These are phyloP conservation scores for Cotesia chilonis DNA, from an alignment of 1,140 invertebrate genomes.

Conservation along the genomic window DNA sequence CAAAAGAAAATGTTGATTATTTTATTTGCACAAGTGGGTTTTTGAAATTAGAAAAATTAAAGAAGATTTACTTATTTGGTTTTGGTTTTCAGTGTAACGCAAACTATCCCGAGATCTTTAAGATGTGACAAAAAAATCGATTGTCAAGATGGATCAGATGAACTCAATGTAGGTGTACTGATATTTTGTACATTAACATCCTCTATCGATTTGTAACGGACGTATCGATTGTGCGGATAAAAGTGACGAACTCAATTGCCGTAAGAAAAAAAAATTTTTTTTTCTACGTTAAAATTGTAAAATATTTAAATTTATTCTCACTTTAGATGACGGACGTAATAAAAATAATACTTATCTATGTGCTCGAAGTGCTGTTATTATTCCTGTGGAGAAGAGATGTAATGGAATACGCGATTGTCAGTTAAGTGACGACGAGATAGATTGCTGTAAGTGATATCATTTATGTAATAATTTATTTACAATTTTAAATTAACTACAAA, in stretches of 20 bases:
- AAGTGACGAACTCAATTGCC: constrained; percentile 79
- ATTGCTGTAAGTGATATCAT: constrained; percentile 70
- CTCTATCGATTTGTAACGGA: constrained; percentile 77
- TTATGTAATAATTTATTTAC: too few species aligned
- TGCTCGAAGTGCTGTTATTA: constrained; percentile 68
- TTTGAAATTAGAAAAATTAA: background rate
- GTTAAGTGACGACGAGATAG: constrained; percentile 75
- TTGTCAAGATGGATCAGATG: constrained; percentile 85
- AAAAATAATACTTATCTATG: constrained; percentile 68
- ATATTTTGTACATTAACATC: constrained; percentile 69
- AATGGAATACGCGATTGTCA: constrained; percentile 70
- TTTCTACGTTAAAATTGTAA: constrained; percentile 9
- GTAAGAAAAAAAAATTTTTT: constrained; percentile 52
- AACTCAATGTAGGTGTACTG: constrained; percentile 77
- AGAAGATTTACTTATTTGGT: constrained; percentile 13
- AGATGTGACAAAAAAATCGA: constrained; percentile 77
- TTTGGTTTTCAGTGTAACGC: constrained; percentile 68
- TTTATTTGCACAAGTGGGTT: background rate
- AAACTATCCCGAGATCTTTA: constrained; percentile 69
- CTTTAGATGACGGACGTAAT: constrained; percentile 65
- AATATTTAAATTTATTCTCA: background rate
- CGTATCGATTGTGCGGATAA: constrained; percentile 77
- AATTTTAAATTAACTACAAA: too few species aligned
- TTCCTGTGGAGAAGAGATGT: constrained; percentile 70
- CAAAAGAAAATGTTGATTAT: background rate